Evolutionary conservation across 2,888 invertebrate genomes (phyloP), one percentile per base, ranked within the genome.

Genomic region (Tetragonisca angustula): DNA sequence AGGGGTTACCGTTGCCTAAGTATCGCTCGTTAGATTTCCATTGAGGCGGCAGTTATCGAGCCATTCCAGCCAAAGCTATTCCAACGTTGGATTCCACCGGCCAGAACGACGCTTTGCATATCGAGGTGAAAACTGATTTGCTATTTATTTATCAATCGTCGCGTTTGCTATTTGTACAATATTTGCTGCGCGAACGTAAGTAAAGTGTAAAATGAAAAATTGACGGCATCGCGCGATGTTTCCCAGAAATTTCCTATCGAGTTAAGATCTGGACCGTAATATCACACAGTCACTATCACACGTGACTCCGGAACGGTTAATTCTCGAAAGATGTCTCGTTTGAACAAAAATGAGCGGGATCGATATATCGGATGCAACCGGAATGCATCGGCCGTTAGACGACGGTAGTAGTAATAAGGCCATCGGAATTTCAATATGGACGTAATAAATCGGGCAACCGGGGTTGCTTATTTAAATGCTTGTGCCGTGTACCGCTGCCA

Each of bases 1-100:
- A 17, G 54, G 81, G 43, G 79, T 88, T 85, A 81, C 68, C 68
- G 81, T 83, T 76, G 77, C 54, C 74, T 74, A 86, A 88, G 86
- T 80, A 84, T 86, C 83, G 86, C 87, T 92, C 87, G 88, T 91
- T 89, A 91, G 80, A 90, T 88, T 89, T 85, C 86, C 86, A 88
- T 86, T 80, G 74, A 82, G 76, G 73, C 59, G 43, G 43, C 43
- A 43, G 43, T 43, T 88, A 89, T 89, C 74, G 85, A 82, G 82
- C 59, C 24, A 68, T 72, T 75, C 49, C 75, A 50, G 15, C 32
- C 50, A 15, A 64, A 27, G n/a, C 24, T 4, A 19, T 54, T 24
- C n/a, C 52, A 50, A 2, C 5, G 15, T 43, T 43, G 24, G n/a
- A 64, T 73, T 70, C 65, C 73, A 73, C 43, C 64, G 27, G 21